Evolutionary conservation across 2,888 invertebrate genomes (phyloP).

Genomic region (Rhamnusium bicolor): DNA sequence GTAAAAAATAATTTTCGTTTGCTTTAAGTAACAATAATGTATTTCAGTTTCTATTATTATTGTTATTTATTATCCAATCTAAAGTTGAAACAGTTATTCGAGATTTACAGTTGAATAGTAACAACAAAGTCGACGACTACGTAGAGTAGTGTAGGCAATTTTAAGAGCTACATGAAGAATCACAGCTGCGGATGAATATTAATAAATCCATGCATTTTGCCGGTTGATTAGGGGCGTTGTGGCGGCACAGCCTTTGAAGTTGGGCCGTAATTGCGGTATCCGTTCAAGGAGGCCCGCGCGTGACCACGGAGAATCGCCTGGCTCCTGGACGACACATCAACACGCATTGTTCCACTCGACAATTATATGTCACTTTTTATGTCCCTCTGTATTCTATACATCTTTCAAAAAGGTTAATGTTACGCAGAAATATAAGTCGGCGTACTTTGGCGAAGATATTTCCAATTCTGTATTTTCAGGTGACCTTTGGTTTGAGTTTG

Average conservation of each 20-base stretch:
- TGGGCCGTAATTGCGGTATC: conserved; percentile 63
- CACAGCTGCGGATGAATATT: conserved; percentile 63
- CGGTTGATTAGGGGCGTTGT: conserved; percentile 62
- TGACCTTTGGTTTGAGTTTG: too few species aligned
- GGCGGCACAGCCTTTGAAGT: conserved; percentile 59
- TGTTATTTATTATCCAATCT: not conserved
- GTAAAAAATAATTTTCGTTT: not conserved
- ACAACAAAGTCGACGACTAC: not conserved
- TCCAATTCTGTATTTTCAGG: not conserved
- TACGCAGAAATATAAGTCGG: not conserved
- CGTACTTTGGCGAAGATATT: not conserved
- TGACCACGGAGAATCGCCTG: conserved; percentile 66
- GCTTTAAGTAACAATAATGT: not conserved
- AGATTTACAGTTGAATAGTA: not conserved
- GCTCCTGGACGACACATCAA: conserved; percentile 62
- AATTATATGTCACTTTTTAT: conserved; percentile 47
- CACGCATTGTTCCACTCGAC: conserved; percentile 49
- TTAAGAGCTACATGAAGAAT: conserved; percentile 53
- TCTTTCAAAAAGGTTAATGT: not conserved
- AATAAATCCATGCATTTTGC: conserved; percentile 64
- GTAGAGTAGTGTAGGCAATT: conserved; percentile 46
- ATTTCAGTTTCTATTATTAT: not conserved
- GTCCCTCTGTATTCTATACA: not conserved
- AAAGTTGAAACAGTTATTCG: not conserved
- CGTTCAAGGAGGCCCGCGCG: conserved; percentile 65